Evolutionary conservation across 2,797 vertebrate genomes (phyloP).

Genomic region (Heteromormyrus szaboi): DNA sequence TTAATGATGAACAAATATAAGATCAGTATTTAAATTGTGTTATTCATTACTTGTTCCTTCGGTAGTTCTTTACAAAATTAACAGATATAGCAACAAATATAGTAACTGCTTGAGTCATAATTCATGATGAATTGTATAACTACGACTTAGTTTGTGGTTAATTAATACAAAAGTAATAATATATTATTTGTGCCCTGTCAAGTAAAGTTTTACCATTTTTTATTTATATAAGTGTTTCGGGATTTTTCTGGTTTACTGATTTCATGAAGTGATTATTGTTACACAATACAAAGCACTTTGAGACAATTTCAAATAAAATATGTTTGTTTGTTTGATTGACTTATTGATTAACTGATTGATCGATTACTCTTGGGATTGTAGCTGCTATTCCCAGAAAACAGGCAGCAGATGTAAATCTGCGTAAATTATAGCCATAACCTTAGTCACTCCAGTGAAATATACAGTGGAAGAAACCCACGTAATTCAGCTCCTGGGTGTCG

Average conservation of each 20-base stretch:
- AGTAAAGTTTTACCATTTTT: neutral
- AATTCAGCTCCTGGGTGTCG: neutral
- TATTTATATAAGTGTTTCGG: neutral
- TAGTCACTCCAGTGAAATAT: neutral
- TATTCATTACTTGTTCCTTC: no score
- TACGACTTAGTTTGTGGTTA: neutral
- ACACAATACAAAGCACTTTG: neutral
- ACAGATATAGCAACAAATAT: no score
- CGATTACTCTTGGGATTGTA: neutral
- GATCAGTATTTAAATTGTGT: no score
- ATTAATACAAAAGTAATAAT: no score
- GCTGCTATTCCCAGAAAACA: neutral
- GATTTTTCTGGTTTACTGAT: neutral
- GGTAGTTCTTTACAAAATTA: no score
- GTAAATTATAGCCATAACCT: neutral
- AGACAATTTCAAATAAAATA: neutral
- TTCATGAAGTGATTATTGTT: neutral
- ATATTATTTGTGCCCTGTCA: neutral
- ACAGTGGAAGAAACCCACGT: neutral
- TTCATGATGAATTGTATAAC: no score
- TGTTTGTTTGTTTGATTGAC: neutral
- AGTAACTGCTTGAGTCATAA: no score
- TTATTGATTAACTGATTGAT: neutral
- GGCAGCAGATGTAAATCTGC: neutral
- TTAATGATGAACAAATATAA: no score